A percentile compares a stretch with the other conserved stretches of the same genome.
Conservation (phyloP, 2,797 vertebrate genomes). For the Darevskia nairensis region DNA sequence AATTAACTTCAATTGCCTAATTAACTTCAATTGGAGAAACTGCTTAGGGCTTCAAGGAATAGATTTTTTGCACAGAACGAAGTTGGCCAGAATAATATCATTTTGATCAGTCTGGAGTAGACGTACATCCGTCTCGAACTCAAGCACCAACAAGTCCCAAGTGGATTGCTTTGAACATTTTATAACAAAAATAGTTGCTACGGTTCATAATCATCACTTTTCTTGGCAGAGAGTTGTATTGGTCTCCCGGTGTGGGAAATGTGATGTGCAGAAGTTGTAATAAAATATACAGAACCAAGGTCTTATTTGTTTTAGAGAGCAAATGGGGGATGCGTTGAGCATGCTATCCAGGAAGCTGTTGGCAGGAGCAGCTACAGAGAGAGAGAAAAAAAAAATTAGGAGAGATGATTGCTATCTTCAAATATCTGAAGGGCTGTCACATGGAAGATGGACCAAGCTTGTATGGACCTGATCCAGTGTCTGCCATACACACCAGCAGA, state of each 20-base stretch:
- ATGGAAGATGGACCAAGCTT: too few species aligned
- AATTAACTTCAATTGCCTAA: conserved; percentile 25
- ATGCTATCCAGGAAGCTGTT: not conserved
- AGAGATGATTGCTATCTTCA: too few species aligned
- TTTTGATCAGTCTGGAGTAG: conserved; percentile 6
- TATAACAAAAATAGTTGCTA: not conserved
- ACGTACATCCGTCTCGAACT: not conserved
- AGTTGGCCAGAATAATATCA: not conserved
- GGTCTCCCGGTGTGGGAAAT: not conserved
- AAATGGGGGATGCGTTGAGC: too few species aligned
- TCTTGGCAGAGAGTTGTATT: not conserved
- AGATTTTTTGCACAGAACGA: not conserved
- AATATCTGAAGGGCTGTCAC: too few species aligned
- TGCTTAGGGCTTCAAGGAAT: not conserved
- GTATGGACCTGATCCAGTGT: too few species aligned
- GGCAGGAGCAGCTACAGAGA: not conserved
- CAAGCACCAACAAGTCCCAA: conserved; percentile 6
- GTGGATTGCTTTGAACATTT: conserved; percentile 4
- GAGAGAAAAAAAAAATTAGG: too few species aligned
- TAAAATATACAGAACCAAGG: not conserved
- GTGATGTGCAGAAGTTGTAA: not conserved
- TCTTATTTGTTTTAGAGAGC: not conserved
- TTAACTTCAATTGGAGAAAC: not conserved
- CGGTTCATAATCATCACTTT: not conserved
- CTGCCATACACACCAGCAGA: too few species aligned